Base-by-base conservation (phyloP, 2,888 invertebrate species). In the Spatulosminthurus flaviceps region DNA sequence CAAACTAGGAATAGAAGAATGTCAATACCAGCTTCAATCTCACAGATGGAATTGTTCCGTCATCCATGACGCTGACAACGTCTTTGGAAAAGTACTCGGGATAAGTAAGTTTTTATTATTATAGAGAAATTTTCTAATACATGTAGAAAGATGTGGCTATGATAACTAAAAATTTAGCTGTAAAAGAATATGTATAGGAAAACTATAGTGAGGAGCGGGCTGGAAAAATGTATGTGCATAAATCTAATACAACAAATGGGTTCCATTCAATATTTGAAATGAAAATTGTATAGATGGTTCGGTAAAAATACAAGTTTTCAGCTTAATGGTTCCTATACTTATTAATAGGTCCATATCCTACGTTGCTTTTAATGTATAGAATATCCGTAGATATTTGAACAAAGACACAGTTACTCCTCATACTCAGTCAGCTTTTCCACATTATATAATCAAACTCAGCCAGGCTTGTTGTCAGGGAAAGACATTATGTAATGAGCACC, bases 41-140 rank as follows among this genome's bases (percentile, higher is more conserved):
- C 93, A 94, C 86, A 90, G 95, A 86, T 96, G 95, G 95, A 96
- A 96, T 88, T 96, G 96, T 88, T 93, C 94, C 80, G 92, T 93
- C 9, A 92, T 91, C 88, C 90, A 90, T 86, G 92, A 94, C 88
- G 92, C 93, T 60, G 92, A 92, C 13, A 92, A 92, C 79, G 92
- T 95, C 80, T 96, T 96, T 86, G 96, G 96, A 78, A 93, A 94
- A 82, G 93, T 95, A 78, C 91, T 94, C 82, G 90, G 92, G 87
- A 92, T 94, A 87, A 93, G 96, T 96, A 90, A 93, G 95, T 92
- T 29, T n/a, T n/a, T n/a, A n/a, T n/a, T 61, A 34, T 2, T 29
- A 64, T 21, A 64, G 64, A 22, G 21, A 22, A 5, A 66, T 5
- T 24, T n/a, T n/a, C n/a, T n/a, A n/a, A n/a, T n/a, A n/a, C n/a